Percentiles rank a stretch among this genome's conserved stretches.
phyloP scores from a whole-genome alignment of 2,797 vertebrate species.

The Anabacerthia variegaticeps region DNA sequence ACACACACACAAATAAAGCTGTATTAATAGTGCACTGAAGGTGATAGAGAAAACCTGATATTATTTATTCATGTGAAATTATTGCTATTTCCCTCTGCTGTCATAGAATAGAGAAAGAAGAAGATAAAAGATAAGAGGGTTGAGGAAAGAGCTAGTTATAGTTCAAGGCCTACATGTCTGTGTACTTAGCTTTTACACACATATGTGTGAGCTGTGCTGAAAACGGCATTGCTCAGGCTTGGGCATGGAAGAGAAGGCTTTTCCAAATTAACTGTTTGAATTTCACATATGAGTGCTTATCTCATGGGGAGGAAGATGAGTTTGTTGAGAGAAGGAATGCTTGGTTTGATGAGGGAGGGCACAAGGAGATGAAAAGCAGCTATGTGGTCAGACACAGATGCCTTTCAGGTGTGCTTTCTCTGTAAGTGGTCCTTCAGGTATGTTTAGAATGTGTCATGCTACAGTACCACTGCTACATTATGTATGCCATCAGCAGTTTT shows the following conservation, averaged over 20 bases:
- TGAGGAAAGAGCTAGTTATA: neutral
- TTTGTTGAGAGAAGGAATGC: neutral
- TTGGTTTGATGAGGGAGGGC: neutral
- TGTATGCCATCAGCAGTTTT: neutral
- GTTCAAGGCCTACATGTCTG: neutral
- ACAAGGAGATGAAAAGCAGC: neutral
- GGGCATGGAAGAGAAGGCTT: neutral
- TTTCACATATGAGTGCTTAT: neutral
- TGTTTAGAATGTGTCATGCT: neutral
- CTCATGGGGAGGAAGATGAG: neutral
- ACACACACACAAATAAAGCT: too few relatives aligned
- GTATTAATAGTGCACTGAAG: neutral
- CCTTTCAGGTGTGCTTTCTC: neutral
- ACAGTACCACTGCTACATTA: neutral
- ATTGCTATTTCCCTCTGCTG: neutral
- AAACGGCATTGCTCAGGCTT: neutral
- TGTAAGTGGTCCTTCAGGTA: neutral
- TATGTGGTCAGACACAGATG: neutral
- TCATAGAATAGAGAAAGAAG: neutral
- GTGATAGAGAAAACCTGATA: neutral
- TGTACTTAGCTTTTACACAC: neutral
- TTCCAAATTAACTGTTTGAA: neutral
- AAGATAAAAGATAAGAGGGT: neutral
- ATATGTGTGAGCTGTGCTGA: neutral
- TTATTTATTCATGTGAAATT: neutral